phyloP scores from a whole-genome alignment of 2,113 vertebrate species.

The Mastomys coucha region DNA sequence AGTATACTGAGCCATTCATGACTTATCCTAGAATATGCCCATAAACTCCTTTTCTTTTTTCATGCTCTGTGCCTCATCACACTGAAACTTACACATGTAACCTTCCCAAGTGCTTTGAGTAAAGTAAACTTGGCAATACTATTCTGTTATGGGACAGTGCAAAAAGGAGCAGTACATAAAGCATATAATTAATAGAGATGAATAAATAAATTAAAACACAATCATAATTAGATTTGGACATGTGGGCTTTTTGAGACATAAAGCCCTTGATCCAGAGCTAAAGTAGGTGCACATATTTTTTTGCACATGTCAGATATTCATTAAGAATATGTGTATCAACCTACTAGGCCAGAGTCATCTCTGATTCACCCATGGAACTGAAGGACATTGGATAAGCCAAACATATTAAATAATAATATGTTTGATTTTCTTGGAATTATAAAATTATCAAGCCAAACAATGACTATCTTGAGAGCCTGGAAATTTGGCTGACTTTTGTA shows the following conservation, averaged over 20 bases:
- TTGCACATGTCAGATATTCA: background rate
- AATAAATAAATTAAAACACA: constrained; percentile 22
- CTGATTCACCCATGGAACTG: constrained; percentile 30
- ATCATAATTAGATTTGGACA: background rate
- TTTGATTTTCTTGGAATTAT: constrained; percentile 75
- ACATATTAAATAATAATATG: constrained; percentile 61
- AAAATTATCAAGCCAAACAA: constrained; percentile 75
- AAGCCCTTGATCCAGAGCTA: background rate
- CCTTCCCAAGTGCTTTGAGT: background rate
- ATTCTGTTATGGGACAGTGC: constrained; percentile 5
- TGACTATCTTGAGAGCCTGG: constrained; percentile 69
- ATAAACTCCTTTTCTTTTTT: constrained; percentile 32
- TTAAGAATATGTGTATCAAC: constrained; percentile 1
- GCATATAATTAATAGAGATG: background rate
- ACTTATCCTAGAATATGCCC: constrained; percentile 25
- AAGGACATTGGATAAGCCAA: constrained; percentile 56
- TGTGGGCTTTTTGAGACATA: background rate
- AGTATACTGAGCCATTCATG: background rate
- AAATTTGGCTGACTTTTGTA: constrained; percentile 73
- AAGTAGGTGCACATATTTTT: background rate
- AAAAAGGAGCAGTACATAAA: background rate
- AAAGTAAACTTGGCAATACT: background rate
- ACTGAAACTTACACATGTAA: background rate
- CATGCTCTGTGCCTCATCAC: background rate
- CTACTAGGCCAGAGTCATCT: background rate